Percentiles rank a stretch among this genome's conserved stretches.
Evolutionary conservation across 2,797 vertebrate genomes (phyloP).

Genomic region (Ctenopoma multispine): DNA sequence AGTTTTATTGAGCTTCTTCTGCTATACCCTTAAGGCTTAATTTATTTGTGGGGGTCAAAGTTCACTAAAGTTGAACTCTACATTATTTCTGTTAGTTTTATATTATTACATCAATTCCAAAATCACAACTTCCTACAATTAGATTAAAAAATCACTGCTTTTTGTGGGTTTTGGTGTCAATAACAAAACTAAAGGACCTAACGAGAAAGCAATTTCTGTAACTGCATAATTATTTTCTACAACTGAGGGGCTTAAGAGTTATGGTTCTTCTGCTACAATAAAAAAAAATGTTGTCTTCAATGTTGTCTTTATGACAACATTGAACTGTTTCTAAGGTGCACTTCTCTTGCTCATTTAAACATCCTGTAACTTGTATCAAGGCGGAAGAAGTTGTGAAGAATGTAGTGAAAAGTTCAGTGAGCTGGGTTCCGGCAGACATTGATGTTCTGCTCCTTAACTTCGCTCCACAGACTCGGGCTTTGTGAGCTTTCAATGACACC

Average conservation of each 20-base stretch:
- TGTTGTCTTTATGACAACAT: conserved; percentile 15
- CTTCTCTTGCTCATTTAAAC: conserved; percentile 45
- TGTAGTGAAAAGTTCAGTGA: conserved; percentile 65
- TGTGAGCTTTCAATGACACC: conserved; percentile 73
- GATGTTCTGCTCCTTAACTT: conserved; percentile 64
- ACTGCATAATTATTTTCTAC: conserved; percentile 24
- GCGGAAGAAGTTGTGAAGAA: conserved; percentile 50
- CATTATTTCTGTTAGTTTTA: background rate
- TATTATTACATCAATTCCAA: background rate
- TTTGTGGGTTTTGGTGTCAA: conserved; percentile 5
- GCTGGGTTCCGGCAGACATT: conserved; percentile 42
- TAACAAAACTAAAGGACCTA: background rate
- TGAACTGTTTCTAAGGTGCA: conserved; percentile 36
- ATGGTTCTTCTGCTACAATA: conserved; percentile 22
- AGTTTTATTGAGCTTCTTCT: background rate
- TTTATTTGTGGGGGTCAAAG: too few relatives aligned
- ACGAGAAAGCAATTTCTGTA: too few relatives aligned
- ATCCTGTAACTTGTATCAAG: conserved; percentile 47
- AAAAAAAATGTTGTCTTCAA: too few relatives aligned
- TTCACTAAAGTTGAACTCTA: too few relatives aligned
- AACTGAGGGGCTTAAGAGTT: conserved; percentile 23
- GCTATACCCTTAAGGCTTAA: background rate
- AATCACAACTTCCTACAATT: background rate
- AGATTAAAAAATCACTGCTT: background rate
- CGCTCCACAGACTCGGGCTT: conserved; percentile 51